Percentiles rank a stretch among this genome's conserved stretches.
Evolutionary conservation across 1,140 invertebrate genomes (phyloP).

Genomic region (Stenopsyche tienmushanensis): DNA sequence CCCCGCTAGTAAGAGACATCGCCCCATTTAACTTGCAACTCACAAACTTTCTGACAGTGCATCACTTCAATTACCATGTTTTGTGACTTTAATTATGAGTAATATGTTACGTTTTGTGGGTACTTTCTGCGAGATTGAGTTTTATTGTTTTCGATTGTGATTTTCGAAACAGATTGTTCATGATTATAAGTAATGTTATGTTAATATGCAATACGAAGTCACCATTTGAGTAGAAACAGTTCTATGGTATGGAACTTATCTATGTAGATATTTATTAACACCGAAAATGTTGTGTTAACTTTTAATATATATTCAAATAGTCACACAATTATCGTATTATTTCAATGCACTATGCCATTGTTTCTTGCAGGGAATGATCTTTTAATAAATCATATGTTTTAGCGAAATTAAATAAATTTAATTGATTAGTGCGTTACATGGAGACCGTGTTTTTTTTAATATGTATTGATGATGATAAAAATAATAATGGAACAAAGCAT

Average conservation of each 20-base stretch:
- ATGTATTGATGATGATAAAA: too few species aligned
- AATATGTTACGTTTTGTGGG: constrained; percentile 12
- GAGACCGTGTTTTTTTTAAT: too few species aligned
- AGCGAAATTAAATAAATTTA: neutral
- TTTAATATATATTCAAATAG: neutral
- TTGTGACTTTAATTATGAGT: constrained; percentile 20
- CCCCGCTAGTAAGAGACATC: constrained; percentile 26
- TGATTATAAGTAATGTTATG: constrained; percentile 24
- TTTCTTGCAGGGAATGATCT: neutral
- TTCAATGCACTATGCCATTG: neutral
- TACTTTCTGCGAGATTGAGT: constrained; percentile 21
- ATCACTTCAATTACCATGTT: constrained; percentile 27
- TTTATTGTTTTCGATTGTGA: constrained; percentile 30
- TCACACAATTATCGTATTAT: neutral
- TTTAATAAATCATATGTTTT: neutral
- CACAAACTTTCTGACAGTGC: constrained; percentile 31
- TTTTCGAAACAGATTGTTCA: constrained; percentile 18
- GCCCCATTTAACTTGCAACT: constrained; percentile 25
- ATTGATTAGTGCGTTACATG: neutral
- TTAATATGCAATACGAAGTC: constrained; percentile 17
- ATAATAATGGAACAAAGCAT: too few species aligned
- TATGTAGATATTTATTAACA: neutral
- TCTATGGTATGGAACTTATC: constrained; percentile 2
- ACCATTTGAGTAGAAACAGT: constrained; percentile 30
- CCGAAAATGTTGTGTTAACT: neutral